Base-by-base conservation (phyloP, 2,113 vertebrate species). In the Proterorhinus semilunaris region DNA sequence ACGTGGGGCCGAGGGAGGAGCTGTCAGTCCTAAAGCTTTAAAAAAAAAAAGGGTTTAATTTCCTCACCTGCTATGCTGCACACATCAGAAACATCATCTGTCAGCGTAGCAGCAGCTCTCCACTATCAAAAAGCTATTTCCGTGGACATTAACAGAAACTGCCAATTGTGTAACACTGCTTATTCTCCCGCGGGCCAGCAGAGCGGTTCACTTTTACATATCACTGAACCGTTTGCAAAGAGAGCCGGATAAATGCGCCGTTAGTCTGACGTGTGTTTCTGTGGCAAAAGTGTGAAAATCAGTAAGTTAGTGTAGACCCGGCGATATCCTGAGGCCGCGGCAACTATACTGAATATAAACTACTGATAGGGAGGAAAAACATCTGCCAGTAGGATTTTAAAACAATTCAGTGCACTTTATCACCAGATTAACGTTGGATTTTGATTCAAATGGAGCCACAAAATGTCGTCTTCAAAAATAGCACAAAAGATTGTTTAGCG, bases 91-190 rank as follows among this genome's bases (percentile, higher is more conserved):
- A 69, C 46, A 59, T 65, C 59, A 69, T 42, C 66, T 52, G 62
- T 69, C 65, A 68, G 67, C 52, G 42, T 16, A 57, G 69, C 61
- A n/a, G 45, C 54, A 45, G 48, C 68, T 50, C 71, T 52, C 42
- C 65, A 54, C 61, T 46, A 74, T 66, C 54, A 68, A 61, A 69
- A 67, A 68, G 27, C 15, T 62, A 17, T 17, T 42, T 27, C 27
- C 48, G 36, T 47, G 67, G 11, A 71, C 72, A 68, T 64, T 74
- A 64, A 74, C 17, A 49, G 6, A 59, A 72, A 51, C 68, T 68
- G 75, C 49, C 61, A 68, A 74, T 52, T 44, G 42, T 43, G 61
- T 66, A 66, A 66, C 50, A n/a, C 21, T n/a, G 49, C 43, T 53
- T 51, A 16, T 17, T 61, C 11, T 48, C 16, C n/a, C 6, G 15